Base-by-base conservation (phyloP, 2,888 invertebrate species). In the Carabus problematicus region DNA sequence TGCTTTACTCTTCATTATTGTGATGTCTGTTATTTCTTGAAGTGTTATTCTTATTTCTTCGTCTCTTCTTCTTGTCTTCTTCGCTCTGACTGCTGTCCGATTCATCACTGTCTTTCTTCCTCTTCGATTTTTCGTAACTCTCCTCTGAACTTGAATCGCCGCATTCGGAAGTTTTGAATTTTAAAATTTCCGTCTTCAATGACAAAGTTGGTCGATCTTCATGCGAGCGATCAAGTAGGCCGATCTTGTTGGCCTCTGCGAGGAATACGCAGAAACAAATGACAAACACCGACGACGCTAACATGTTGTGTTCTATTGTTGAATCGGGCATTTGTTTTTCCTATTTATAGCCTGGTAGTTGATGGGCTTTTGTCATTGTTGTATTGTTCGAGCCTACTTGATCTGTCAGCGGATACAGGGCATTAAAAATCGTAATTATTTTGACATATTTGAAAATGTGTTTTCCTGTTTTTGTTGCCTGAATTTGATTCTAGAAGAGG, bases 91-190 rank as follows among this genome's bases (percentile, higher is more conserved):
- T 58, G 12, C 58, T 52, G 6, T 55, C 55, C 1, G 56, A 56
- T 43, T 64, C 64, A 54, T 60, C 60, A 40, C 54, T 60, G 14
- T 56, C 64, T 7, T 42, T 52, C 18, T 41, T 52, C 41, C 18
- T 52, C 43, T 67, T 67, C 9, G 16, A 41, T 43, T 16, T 60
- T 16, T 54, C 11, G 11, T 12, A 9, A 11, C 19, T 56, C 11
- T 41, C 29, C 54, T 69, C 69, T 69, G 55, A 61, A 3, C 62
- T 62, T 6, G 43, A 19, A 4, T 55, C 40, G 0, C 61, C 61
- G 47, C 69, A 69, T 47, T 69, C 69, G 6, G 62, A 62, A 16
- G 61, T 62, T 41, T 69, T 69, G 39, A 18, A 69, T 39, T 69
- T 69, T 40, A 62, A 12, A 1, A 69, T 19, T 55, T 61, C 69